Base-by-base conservation (phyloP, 2,888 invertebrate genomes). In the Caenorhabditis macrosperma region DNA sequence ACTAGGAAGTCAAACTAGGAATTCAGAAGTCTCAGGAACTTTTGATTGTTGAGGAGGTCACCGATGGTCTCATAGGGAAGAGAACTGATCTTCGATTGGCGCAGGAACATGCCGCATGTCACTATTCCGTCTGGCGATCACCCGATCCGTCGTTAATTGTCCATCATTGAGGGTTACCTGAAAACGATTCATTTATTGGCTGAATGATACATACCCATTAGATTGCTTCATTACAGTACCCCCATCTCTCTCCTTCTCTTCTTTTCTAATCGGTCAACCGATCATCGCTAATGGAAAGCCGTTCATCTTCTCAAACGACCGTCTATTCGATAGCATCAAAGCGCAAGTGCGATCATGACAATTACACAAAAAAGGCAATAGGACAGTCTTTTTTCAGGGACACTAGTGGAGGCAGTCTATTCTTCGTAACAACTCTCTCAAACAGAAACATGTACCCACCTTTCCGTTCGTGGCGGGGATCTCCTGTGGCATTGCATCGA, bases 71-170 rank as follows among this genome's bases (percentile, higher is more conserved):
- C 44, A 79, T n/a, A 79, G n/a, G 0, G 79, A 79, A 26, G 79
- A 79, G 24, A 75, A 79, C 28, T 79, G 74, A 20, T 79, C 79
- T 10, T 78, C 78, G 15, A 63, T 38, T n/a, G 55, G 15, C 24
- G 64, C 59, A n/a, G 71, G 72, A 26, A 66, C 66, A 24, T 38
- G 61, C 20, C 72, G 28, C 54, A 68, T 61, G 17, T 83, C 83
- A 74, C 83, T 83, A 50, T 83, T 81, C 17, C 83, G 44, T 59
- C 83, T 59, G 0, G 81, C 79, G n/a, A 81, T 41, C 3, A 83
- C 81, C 22, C 75, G 50, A 28, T 83, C 83, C 7, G 83, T 83
- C 9, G 81, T 66, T 2, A 83, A 64, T 10, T 77, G 61, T 22
- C 69, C 60, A 35, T 80, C 78, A 24, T 76, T 52, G 12, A 83